Conservation (phyloP, 2,113 vertebrate genomes). For the Pluvianellus socialis region DNA sequence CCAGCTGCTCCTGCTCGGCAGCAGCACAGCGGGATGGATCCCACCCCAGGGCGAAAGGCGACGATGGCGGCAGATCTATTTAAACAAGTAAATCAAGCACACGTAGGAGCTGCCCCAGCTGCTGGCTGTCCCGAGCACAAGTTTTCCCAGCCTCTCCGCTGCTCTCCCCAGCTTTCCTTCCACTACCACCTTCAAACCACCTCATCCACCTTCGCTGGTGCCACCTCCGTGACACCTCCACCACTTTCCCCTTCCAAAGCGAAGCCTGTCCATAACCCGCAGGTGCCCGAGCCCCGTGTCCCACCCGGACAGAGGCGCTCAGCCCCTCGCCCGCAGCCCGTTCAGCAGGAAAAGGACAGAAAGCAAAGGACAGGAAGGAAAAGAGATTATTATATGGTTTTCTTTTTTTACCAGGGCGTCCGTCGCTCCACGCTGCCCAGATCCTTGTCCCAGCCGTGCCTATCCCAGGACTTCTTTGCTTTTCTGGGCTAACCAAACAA, state of each 20-base stretch:
- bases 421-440: neutral
- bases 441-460: neutral
- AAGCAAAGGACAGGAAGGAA: neutral
- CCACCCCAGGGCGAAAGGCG: neutral
- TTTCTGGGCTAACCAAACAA: slow-evolving; percentile 51
- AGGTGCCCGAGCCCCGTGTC: neutral
- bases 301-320: neutral
- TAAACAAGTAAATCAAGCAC: neutral
- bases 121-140: neutral
- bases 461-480: neutral
- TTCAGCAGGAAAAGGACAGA: neutral
- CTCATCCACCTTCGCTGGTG: fast-evolving
- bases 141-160: neutral
- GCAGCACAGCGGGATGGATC: neutral
- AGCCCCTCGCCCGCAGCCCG: neutral
- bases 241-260: neutral
- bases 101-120: neutral
- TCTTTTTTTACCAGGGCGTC: slow-evolving; percentile 3
- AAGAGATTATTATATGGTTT: fast-evolving
- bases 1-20: neutral
- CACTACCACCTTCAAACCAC: neutral
- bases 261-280: fast-evolving
- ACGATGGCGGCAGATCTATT: neutral
- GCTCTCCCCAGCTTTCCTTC: neutral
- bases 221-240: neutral